Conservation (phyloP, 2,797 vertebrate species). For the Anniella stebbinsi region DNA sequence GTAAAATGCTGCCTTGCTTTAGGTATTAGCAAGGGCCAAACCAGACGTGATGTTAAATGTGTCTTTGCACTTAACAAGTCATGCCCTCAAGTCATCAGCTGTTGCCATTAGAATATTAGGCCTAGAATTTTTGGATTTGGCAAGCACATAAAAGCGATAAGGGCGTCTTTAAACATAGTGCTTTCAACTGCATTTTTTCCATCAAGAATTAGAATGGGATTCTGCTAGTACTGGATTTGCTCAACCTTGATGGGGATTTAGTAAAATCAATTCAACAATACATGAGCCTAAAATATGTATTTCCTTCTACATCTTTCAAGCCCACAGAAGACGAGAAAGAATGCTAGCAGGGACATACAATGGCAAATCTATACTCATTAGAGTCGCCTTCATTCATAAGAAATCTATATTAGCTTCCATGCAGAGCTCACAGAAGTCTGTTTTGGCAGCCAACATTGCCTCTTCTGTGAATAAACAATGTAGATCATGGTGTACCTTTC, state of each 20-base stretch:
- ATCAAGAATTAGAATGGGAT: not conserved
- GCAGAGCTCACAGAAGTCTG: not conserved
- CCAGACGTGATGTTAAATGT: not conserved
- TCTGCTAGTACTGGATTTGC: not conserved
- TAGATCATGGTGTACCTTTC: not conserved
- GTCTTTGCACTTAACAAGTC: not conserved
- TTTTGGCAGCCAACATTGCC: too few relatives aligned
- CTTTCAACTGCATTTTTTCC: not conserved
- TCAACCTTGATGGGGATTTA: not conserved
- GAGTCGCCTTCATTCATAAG: not conserved
- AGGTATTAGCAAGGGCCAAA: not conserved
- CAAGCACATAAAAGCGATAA: not conserved
- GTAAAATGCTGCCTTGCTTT: not conserved
- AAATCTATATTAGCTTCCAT: not conserved
- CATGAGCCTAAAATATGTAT: not conserved
- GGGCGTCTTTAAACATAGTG: not conserved
- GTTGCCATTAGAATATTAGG: not conserved
- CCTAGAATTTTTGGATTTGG: not conserved
- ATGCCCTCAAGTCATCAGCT: not conserved
- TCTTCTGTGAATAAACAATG: not conserved
- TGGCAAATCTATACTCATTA: not conserved
- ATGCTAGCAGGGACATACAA: not conserved
- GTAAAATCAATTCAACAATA: not conserved
- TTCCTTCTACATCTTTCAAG: conserved; percentile 6
- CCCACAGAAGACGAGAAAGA: not conserved